Percentiles rank a stretch among this genome's conserved stretches.
These are phyloP conservation scores for Tetragonula carbonaria DNA, from an alignment of 2,888 invertebrate species.

Conservation along the genomic window DNA sequence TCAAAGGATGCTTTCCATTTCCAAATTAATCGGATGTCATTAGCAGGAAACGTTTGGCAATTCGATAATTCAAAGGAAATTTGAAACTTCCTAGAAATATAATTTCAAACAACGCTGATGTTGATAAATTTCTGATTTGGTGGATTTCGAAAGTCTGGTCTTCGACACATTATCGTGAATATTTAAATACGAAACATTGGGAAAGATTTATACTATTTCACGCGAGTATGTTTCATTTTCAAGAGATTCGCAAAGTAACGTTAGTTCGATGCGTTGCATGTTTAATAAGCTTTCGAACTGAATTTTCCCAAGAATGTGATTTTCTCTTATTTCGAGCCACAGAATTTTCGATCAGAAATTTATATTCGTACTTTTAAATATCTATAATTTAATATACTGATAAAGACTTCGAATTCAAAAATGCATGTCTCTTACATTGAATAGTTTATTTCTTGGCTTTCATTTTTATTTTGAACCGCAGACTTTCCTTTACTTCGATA, in stretches of 20 bases:
- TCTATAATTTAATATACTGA: no score
- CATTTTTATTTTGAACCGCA: not conserved
- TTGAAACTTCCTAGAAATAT: not conserved
- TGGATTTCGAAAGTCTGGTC: not conserved
- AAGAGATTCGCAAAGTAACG: no score
- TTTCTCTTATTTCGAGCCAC: not conserved
- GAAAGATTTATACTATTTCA: not conserved
- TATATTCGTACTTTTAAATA: no score
- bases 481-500: not conserved
- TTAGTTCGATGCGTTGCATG: not conserved
- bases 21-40: not conserved
- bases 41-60: not conserved
- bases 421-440: no score
- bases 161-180: not conserved
- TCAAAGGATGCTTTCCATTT: not conserved
- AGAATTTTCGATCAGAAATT: not conserved
- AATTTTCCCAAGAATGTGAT: not conserved
- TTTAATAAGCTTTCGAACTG: not conserved
- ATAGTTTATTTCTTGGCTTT: not conserved
- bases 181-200: not conserved
- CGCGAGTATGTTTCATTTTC: no score
- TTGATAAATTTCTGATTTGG: not conserved
- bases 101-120: not conserved
- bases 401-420: no score
- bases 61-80: not conserved